Evolutionary conservation across 2,113 vertebrate genomes (phyloP).

Genomic region (Nipponia nippon): DNA sequence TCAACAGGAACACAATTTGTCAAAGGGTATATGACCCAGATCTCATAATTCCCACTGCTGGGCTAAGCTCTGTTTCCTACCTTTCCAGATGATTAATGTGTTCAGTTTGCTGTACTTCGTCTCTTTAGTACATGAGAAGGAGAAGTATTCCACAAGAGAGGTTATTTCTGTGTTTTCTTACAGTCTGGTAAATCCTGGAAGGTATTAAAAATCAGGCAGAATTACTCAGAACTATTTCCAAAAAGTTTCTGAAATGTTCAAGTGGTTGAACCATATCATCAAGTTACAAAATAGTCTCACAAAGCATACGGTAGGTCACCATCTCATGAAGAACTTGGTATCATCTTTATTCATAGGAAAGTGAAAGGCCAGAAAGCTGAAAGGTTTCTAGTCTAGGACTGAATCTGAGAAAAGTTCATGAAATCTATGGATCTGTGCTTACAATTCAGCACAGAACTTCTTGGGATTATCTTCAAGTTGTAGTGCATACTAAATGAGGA

Average conservation of each 20-base stretch:
- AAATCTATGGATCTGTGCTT: neutral
- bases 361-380: neutral
- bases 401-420: neutral
- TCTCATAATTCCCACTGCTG: neutral
- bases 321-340: neutral
- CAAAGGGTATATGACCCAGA: neutral
- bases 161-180: neutral
- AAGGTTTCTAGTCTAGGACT: neutral
- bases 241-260: neutral
- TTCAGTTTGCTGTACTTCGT: neutral
- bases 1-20: conserved; percentile 15
- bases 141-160: neutral
- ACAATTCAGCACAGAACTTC: neutral
- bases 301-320: neutral
- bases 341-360: neutral
- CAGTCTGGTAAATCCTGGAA: neutral
- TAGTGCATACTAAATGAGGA: neutral
- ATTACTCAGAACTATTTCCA: neutral
- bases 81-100: conserved; percentile 40
- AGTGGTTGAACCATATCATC: neutral
- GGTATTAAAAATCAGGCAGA: neutral
- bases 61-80: neutral
- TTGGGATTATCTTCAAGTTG: neutral
- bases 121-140: neutral
- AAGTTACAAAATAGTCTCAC: neutral